Percentiles rank a stretch among this genome's conserved stretches.
These are phyloP conservation scores for Metalampra italica DNA, from an alignment of 2,888 invertebrate species.

Conservation along the genomic window DNA sequence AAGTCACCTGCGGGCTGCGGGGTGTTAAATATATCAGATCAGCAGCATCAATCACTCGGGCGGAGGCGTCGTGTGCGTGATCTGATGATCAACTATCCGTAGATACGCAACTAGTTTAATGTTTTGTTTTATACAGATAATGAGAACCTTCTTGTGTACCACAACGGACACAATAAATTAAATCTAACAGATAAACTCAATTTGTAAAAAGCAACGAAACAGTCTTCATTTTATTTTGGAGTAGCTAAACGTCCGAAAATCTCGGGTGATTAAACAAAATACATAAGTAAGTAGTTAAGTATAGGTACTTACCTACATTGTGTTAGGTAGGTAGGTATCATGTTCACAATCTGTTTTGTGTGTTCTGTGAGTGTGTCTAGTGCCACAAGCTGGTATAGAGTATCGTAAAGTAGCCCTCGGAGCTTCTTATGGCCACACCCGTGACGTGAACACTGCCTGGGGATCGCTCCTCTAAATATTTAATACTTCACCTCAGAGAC, in stretches of 20 bases:
- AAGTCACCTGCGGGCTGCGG: conserved; percentile 12
- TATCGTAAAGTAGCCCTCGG: conserved; percentile 29
- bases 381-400: conserved; percentile 13
- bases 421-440: conserved; percentile 27
- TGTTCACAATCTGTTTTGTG: not conserved
- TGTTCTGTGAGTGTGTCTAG: conserved; percentile 7
- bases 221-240: no score
- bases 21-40: conserved; percentile 18
- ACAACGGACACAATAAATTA: no score
- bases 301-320: not conserved
- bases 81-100: conserved; percentile 6
- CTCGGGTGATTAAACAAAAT: no score
- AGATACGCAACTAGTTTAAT: conserved; percentile 7
- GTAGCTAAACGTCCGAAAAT: no score
- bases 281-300: no score
- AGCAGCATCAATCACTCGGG: conserved; percentile 15
- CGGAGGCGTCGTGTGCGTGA: conserved; percentile 9
- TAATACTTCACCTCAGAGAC: conserved; percentile 32
- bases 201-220: no score
- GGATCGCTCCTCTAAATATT: conserved; percentile 42
- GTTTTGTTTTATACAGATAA: no score
- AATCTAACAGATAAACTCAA: no score
- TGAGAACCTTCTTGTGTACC: not conserved
- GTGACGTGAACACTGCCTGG: conserved; percentile 32
- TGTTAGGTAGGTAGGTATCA: not conserved